phyloP scores from a whole-genome alignment of 2,113 vertebrate species.

The Gadus chalcogrammus region DNA sequence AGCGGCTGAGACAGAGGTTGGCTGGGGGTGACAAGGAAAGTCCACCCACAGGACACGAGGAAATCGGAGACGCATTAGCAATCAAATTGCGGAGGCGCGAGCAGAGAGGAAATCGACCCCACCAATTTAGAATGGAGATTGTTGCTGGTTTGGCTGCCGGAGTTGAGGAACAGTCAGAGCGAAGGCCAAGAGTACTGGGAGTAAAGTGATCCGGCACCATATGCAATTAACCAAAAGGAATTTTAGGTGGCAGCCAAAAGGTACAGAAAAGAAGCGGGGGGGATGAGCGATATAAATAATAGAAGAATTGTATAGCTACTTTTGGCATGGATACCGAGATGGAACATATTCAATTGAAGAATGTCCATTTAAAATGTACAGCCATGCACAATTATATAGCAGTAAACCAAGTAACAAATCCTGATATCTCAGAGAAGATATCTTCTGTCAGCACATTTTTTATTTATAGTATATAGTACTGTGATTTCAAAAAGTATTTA shows the following conservation, averaged over 20 bases:
- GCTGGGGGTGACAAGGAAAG: slow-evolving; percentile 18
- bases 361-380: too few relatives aligned
- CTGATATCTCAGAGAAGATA: too few relatives aligned
- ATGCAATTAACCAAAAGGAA: slow-evolving; percentile 60
- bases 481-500: too few relatives aligned
- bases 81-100: slow-evolving; percentile 54
- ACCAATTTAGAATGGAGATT: slow-evolving; percentile 61
- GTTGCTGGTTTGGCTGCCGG: slow-evolving; percentile 53
- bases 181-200: slow-evolving; percentile 1
- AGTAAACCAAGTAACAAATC: too few relatives aligned
- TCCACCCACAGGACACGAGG: slow-evolving; percentile 21
- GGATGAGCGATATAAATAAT: not conserved
- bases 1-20: too few relatives aligned
- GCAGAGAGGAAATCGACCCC: slow-evolving; percentile 60
- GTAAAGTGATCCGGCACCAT: slow-evolving; percentile 64
- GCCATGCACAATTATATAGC: too few relatives aligned
- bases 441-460: too few relatives aligned
- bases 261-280: not conserved
- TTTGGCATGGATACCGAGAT: too few relatives aligned
- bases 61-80: slow-evolving; percentile 60
- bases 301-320: not conserved
- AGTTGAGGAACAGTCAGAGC: slow-evolving; percentile 34
- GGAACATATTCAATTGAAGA: too few relatives aligned
- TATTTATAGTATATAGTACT: too few relatives aligned
- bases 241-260: slow-evolving; percentile 37